Evolutionary conservation across 1,140 invertebrate species (phyloP).

Genomic region (Hylaeus volcanicus): DNA sequence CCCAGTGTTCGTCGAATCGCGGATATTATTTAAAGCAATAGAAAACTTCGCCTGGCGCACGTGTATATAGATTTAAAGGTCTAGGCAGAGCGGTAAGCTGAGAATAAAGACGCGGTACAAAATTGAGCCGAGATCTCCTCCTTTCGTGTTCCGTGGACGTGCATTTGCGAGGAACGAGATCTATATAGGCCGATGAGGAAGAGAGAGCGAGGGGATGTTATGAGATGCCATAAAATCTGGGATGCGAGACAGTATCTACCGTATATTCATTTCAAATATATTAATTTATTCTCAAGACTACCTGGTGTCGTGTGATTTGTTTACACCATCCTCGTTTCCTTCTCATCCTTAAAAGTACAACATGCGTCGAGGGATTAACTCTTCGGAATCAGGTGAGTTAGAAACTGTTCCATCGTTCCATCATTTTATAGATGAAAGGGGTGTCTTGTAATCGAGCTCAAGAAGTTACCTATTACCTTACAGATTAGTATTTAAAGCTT

Average conservation of each 20-base stretch:
- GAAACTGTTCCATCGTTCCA: neutral
- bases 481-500: no score
- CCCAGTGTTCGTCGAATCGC: constrained; percentile 74
- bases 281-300: constrained; percentile 81
- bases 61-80: constrained; percentile 70
- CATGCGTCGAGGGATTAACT: no score
- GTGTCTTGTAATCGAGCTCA: no score
- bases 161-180: constrained; percentile 5
- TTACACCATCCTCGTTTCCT: neutral
- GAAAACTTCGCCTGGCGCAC: constrained; percentile 62
- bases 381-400: no score
- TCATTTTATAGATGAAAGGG: no score
- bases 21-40: constrained; percentile 77
- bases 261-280: constrained; percentile 81
- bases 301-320: constrained; percentile 53
- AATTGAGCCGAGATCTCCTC: neutral
- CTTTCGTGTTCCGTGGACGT: neutral
- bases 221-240: constrained; percentile 73
- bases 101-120: constrained; percentile 39
- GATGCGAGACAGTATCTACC: constrained; percentile 78
- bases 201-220: constrained; percentile 38
- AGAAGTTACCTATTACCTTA: no score
- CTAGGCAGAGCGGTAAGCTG: constrained; percentile 34
- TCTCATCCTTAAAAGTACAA: neutral
- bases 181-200: constrained; percentile 58